Base-by-base conservation (phyloP, 37 sponge, comb jelly and placozoan species). In the Ephydatia muelleri region DNA sequence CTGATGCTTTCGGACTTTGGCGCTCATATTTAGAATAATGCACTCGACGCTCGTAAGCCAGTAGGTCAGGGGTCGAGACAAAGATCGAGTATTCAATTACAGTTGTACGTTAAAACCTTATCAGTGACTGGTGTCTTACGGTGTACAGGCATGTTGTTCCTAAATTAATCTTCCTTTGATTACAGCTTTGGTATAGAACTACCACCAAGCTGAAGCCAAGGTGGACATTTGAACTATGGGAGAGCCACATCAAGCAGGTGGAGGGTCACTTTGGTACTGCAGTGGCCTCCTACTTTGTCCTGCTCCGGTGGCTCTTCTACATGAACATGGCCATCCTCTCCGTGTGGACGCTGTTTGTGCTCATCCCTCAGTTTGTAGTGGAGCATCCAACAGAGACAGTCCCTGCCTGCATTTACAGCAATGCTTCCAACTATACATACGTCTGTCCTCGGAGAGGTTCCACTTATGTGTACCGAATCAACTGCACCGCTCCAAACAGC, bases 271-370 rank as follows among this genome's bases (percentile, higher is more conserved):
- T 95, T 83, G 97, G 97, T 23, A 95, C 93, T n/a, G 86, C 81
- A 9, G 92, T 95, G 1, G 95, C 95, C 40, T 97, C 97, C 36
- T 97, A 97, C 83, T 97, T 97, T 49, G 65, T 97, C 74, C 93
- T 95, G 85, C 94, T 97, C 35, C 91, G 94, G 33, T 97, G 88
- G 86, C 74, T 97, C 16, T 93, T 97, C 38, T 49, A 95, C 38
- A 84, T 93, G 81, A 95, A 97, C 66, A 26, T 97, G 11, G 49
- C 95, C 49, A 87, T 93, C 77, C 84, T 86, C 29, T 0, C 73
- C 0, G 19, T 95, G 19, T 90, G 91, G 92, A 80, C 88, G 22
- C 66, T 81, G 14, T 87, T 97, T 33, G 79, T 95, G 12, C 72
- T 80, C 64, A 49, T 95, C 19, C 97, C 97, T 1, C 89, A 95